Percentiles rank a stretch among this genome's conserved stretches.
Conservation (phyloP, 2,113 vertebrate species). For the Tricholaema leucomelas region DNA sequence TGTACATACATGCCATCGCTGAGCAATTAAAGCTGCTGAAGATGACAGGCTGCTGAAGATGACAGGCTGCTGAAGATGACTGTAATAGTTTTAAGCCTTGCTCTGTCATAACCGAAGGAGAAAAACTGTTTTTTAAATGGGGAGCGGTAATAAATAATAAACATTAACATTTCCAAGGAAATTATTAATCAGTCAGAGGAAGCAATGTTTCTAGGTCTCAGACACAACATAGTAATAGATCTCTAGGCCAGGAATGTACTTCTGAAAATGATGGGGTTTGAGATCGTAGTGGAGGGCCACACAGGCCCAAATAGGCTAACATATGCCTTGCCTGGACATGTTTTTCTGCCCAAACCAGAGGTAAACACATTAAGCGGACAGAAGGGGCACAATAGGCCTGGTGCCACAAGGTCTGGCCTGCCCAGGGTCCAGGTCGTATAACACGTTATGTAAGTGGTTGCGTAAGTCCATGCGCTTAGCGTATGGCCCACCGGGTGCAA, state of each 20-base stretch:
- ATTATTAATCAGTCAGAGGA: background rate
- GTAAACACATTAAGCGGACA: too few relatives aligned
- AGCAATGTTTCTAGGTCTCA: background rate
- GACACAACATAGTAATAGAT: background rate
- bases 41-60: background rate
- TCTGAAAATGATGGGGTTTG: background rate
- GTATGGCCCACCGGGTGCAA: too few relatives aligned
- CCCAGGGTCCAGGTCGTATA: too few relatives aligned
- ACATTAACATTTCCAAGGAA: constrained; percentile 47
- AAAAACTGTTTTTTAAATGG: constrained; percentile 5
- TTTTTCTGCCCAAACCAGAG: too few relatives aligned
- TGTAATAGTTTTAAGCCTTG: background rate
- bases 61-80: background rate
- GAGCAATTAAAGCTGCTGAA: background rate
- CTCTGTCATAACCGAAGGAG: background rate
- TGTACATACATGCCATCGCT: background rate
- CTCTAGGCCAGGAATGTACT: background rate
- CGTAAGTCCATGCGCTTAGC: too few relatives aligned
- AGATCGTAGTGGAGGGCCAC: too few relatives aligned
- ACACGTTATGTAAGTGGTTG: too few relatives aligned
- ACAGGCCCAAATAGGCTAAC: too few relatives aligned
- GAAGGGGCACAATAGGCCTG: too few relatives aligned
- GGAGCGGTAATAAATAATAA: constrained; percentile 19
- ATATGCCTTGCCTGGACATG: too few relatives aligned
- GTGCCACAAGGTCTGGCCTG: too few relatives aligned